Conservation (phyloP, 2,113 vertebrate species). For the Archilochus colubris region DNA sequence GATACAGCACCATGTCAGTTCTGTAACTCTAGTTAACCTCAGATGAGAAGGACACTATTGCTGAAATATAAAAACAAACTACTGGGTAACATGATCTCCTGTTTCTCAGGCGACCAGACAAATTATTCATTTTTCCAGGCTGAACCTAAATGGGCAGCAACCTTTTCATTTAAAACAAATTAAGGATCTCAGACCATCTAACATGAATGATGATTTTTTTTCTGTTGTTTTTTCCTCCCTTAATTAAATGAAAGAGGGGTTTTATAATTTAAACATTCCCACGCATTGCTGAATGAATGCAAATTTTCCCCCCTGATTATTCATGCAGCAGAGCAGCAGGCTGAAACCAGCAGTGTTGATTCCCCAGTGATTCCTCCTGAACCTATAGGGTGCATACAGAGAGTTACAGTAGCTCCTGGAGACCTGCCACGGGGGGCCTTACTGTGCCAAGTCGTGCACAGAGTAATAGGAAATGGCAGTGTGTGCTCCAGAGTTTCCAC, state of each 20-base stretch:
- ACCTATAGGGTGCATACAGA: background rate
- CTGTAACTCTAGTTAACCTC: background rate
- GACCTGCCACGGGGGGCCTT: background rate
- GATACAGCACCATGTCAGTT: background rate
- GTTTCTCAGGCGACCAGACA: slow-evolving; percentile 11
- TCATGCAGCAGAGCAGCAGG: background rate
- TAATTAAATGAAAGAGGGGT: background rate
- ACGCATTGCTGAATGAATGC: background rate
- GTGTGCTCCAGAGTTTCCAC: background rate
- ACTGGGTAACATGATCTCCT: slow-evolving; percentile 4
- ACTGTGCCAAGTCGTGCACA: background rate
- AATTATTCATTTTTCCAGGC: slow-evolving; percentile 12
- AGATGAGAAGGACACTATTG: background rate
- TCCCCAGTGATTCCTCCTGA: background rate
- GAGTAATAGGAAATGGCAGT: slow-evolving; percentile 10
- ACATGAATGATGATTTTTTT: background rate
- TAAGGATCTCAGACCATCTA: background rate
- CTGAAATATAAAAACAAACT: slow-evolving; percentile 18
- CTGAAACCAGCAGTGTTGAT: slow-evolving; percentile 6
- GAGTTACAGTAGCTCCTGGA: background rate
- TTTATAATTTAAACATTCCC: slow-evolving; percentile 33
- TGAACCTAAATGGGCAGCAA: background rate
- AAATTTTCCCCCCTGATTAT: background rate
- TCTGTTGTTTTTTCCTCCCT: background rate
- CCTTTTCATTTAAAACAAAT: slow-evolving; percentile 34